phyloP scores from a whole-genome alignment of 2,888 invertebrate species.

The Sesia bembeciformis region DNA sequence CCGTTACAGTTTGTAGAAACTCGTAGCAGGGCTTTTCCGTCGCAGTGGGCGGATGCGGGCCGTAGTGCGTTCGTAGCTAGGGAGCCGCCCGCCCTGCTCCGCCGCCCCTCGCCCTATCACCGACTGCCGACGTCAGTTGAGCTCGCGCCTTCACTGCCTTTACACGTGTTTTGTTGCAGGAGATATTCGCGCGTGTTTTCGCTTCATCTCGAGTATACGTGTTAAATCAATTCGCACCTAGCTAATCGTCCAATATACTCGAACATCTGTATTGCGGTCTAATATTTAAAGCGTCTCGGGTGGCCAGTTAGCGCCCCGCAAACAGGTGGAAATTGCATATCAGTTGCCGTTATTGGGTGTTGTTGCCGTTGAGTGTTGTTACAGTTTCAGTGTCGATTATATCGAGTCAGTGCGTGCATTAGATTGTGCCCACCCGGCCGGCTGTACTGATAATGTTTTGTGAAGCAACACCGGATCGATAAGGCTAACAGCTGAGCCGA shows the following conservation, averaged over 20 bases:
- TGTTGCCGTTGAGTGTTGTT: constrained; percentile 26
- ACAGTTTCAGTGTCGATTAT: constrained; percentile 38
- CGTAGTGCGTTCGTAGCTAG: constrained; percentile 46
- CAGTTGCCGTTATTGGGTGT: constrained; percentile 36
- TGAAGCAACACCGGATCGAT: constrained; percentile 47
- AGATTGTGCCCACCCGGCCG: constrained; percentile 17
- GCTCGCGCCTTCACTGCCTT: constrained; percentile 28
- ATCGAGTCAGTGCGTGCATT: constrained; percentile 35
- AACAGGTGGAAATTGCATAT: constrained; percentile 53
- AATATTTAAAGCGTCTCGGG: neutral
- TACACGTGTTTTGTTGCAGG: constrained; percentile 19
- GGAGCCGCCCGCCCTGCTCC: constrained; percentile 20
- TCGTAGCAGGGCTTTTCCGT: constrained; percentile 52
- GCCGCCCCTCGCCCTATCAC: constrained; percentile 25
- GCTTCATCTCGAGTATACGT: neutral
- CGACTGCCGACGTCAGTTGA: constrained; percentile 54
- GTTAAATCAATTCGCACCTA: neutral
- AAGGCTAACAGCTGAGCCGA: constrained; percentile 48
- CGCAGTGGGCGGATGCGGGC: constrained; percentile 47
- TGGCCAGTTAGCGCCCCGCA: constrained; percentile 11
- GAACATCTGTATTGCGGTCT: neutral
- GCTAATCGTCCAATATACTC: neutral
- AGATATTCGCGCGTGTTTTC: neutral
- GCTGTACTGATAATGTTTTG: constrained; percentile 16
- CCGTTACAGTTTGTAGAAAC: constrained; percentile 15